Evolutionary conservation across 2,797 vertebrate species (phyloP).

Genomic region (Syngnathus acus): DNA sequence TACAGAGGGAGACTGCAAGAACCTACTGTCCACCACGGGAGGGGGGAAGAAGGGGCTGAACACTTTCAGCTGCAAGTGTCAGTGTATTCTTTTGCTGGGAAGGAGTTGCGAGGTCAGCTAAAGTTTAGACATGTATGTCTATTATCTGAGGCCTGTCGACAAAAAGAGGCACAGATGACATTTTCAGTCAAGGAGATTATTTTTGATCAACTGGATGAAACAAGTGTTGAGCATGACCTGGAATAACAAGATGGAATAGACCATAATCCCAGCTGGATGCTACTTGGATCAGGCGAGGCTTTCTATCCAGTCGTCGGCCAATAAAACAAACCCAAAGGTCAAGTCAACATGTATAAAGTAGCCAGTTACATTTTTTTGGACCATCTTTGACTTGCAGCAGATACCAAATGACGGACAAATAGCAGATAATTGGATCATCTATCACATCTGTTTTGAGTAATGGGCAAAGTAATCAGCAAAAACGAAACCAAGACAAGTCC

Average conservation of each 20-base stretch:
- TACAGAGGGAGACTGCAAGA: constrained; percentile 75
- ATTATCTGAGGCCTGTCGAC: constrained; percentile 29
- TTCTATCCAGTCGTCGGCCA: constrained; percentile 3
- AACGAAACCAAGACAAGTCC: constrained; percentile 58
- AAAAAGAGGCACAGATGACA: constrained; percentile 4
- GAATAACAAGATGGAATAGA: constrained; percentile 21
- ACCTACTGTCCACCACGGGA: constrained; percentile 79
- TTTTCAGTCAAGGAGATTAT: background rate
- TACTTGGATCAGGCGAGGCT: background rate
- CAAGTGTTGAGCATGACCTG: constrained; percentile 9
- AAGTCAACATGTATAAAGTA: constrained; percentile 8
- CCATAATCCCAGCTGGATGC: constrained; percentile 8
- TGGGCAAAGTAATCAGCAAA: constrained; percentile 68
- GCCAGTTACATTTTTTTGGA: constrained; percentile 14
- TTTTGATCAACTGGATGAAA: background rate
- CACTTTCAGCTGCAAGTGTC: constrained; percentile 54
- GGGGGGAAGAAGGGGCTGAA: constrained; percentile 16
- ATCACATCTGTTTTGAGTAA: constrained; percentile 73
- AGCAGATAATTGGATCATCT: constrained; percentile 65
- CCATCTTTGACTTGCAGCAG: constrained; percentile 38
- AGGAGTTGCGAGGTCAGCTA: constrained; percentile 42
- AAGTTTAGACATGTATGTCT: constrained; percentile 47
- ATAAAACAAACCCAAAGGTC: constrained; percentile 25
- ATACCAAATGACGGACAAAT: constrained; percentile 70
- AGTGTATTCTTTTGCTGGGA: constrained; percentile 39